These are phyloP conservation scores for Lucilia cuprina DNA, from an alignment of 1,140 invertebrate species.

Conservation along the genomic window DNA sequence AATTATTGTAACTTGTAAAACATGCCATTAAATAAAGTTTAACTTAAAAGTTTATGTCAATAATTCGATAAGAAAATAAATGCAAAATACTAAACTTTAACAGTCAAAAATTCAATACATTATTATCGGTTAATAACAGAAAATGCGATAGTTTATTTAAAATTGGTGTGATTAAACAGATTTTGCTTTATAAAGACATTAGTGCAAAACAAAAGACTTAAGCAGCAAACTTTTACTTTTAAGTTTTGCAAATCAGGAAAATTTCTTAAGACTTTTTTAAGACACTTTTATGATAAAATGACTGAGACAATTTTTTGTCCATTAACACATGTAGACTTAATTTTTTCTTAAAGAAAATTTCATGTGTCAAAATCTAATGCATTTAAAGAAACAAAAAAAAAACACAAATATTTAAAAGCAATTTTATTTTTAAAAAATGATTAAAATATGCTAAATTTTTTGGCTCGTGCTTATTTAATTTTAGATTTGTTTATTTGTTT, in stretches of 20 bases:
- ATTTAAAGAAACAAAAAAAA: too few species aligned
- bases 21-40: not conserved
- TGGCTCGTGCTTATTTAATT: too few species aligned
- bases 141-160: not conserved
- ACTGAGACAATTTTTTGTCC: too few species aligned
- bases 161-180: not conserved
- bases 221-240: not conserved
- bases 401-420: too few species aligned
- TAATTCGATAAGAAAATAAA: not conserved
- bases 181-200: not conserved
- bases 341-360: too few species aligned
- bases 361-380: too few species aligned
- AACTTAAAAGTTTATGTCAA: not conserved
- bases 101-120: not conserved
- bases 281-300: too few species aligned
- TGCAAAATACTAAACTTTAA: not conserved
- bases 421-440: too few species aligned
- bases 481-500: too few species aligned
- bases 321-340: too few species aligned
- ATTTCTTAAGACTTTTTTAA: not conserved
- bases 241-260: not conserved
- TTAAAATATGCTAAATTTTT: too few species aligned
- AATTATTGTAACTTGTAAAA: constrained; percentile 25
- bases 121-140: not conserved
- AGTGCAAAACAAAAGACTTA: constrained; percentile 24